Conservation (phyloP, 2,888 invertebrate genomes). For the Girardia tigrina region DNA sequence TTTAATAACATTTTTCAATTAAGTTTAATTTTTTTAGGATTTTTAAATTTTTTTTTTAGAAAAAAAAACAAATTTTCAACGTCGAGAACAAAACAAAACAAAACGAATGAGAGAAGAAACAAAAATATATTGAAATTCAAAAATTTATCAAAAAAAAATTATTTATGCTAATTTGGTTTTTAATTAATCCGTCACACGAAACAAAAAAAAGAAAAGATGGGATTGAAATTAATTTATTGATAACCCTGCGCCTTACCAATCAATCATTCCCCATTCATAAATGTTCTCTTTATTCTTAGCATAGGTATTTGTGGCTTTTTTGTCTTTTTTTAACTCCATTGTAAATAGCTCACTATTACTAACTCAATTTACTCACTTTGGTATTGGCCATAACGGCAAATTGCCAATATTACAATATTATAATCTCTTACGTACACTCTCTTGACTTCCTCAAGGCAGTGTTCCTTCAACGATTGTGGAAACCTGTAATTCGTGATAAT, state of each 20-base stretch:
- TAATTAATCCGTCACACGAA: background rate
- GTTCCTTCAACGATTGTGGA: background rate
- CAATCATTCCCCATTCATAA: conserved; percentile 2
- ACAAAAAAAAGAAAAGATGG: background rate
- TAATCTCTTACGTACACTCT: conserved; percentile 1
- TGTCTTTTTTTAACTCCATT: conserved; percentile 4
- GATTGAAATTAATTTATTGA: background rate
- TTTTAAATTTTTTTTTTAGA: too few species aligned
- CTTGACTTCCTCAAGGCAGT: conserved; percentile 14
- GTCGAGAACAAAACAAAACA: too few species aligned
- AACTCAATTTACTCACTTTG: conserved; percentile 20
- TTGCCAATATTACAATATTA: conserved; percentile 8
- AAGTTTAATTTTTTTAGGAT: too few species aligned
- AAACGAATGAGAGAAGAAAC: too few species aligned
- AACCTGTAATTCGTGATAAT: background rate
- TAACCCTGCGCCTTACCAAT: background rate
- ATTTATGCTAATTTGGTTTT: conserved; percentile 17
- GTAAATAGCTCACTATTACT: conserved; percentile 16
- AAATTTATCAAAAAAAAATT: too few species aligned
- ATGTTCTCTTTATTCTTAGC: background rate
- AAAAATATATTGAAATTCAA: too few species aligned
- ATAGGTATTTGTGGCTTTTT: conserved; percentile 11
- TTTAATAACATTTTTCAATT: too few species aligned
- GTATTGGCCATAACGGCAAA: background rate
- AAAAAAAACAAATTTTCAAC: too few species aligned